Conservation (phyloP, 2,888 invertebrate species). For the Ellobium chinense region DNA sequence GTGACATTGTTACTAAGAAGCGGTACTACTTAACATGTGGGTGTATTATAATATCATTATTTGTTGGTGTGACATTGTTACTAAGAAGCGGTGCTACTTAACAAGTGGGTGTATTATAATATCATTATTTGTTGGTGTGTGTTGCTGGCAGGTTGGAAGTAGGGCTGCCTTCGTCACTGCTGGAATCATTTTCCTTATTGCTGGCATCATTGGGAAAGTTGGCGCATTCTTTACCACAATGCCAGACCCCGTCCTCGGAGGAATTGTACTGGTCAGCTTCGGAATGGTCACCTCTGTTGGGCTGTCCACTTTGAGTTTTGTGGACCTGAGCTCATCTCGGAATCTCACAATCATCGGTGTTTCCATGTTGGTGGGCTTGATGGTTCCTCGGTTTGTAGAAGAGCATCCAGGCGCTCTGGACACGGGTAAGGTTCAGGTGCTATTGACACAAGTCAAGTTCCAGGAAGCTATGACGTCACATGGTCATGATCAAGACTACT, state of each 20-base stretch:
- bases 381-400: slow-evolving; percentile 72
- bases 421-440: too few relatives aligned
- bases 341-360: slow-evolving; percentile 92
- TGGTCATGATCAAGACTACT: too few relatives aligned
- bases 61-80: too few relatives aligned
- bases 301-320: slow-evolving; percentile 76
- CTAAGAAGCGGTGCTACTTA: too few relatives aligned
- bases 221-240: slow-evolving; percentile 80
- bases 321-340: slow-evolving; percentile 89
- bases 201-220: slow-evolving; percentile 80
- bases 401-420: slow-evolving; percentile 61
- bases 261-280: slow-evolving; percentile 75
- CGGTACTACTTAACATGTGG: too few relatives aligned
- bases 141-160: slow-evolving; percentile 79
- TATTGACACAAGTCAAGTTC: too few relatives aligned
- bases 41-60: too few relatives aligned
- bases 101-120: too few relatives aligned
- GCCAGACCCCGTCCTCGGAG: slow-evolving; percentile 80
- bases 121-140: too few relatives aligned
- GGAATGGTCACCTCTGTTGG: slow-evolving; percentile 76
- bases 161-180: slow-evolving; percentile 78
- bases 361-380: slow-evolving; percentile 90
- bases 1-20: too few relatives aligned
- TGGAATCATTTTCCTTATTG: slow-evolving; percentile 78
- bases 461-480: too few relatives aligned